A percentile compares a stretch with the other conserved stretches of the same genome.
These are phyloP conservation scores for Spodoptera picta DNA, from an alignment of 2,888 invertebrate genomes.

Conservation along the genomic window DNA sequence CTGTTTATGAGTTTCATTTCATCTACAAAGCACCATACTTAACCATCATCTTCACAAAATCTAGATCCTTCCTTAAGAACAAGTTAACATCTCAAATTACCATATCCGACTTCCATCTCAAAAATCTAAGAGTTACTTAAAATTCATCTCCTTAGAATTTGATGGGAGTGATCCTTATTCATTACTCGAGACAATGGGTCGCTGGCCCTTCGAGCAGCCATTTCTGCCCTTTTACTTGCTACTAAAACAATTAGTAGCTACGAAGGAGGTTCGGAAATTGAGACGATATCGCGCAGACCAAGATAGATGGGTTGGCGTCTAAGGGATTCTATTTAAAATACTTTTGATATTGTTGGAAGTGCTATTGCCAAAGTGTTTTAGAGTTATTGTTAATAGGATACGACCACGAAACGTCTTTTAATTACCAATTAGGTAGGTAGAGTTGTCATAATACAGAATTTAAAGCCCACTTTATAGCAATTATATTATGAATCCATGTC, in stretches of 20 bases:
- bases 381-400: no score
- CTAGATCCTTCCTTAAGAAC: neutral
- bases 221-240: slow-evolving; percentile 57
- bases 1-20: no score
- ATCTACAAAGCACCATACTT: no score
- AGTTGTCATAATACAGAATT: no score
- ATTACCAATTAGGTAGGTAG: no score
- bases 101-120: slow-evolving; percentile 2
- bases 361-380: neutral
- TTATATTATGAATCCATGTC: no score
- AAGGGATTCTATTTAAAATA: neutral
- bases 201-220: slow-evolving; percentile 52
- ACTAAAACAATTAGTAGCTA: slow-evolving; percentile 67
- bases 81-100: no score
- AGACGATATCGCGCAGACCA: slow-evolving; percentile 35
- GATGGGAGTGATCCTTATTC: slow-evolving; percentile 67
- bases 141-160: slow-evolving; percentile 40
- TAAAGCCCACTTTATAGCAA: no score
- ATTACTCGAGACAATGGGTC: slow-evolving; percentile 66
- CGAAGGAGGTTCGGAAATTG: slow-evolving; percentile 44
- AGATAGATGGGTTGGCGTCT: slow-evolving; percentile 10
- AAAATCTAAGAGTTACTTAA: slow-evolving; percentile 30
- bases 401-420: no score
- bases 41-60: no score
- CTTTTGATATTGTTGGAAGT: slow-evolving; percentile 2